Evolutionary conservation across 1,140 invertebrate genomes (phyloP).

Genomic region (Ceratina calcarata): DNA sequence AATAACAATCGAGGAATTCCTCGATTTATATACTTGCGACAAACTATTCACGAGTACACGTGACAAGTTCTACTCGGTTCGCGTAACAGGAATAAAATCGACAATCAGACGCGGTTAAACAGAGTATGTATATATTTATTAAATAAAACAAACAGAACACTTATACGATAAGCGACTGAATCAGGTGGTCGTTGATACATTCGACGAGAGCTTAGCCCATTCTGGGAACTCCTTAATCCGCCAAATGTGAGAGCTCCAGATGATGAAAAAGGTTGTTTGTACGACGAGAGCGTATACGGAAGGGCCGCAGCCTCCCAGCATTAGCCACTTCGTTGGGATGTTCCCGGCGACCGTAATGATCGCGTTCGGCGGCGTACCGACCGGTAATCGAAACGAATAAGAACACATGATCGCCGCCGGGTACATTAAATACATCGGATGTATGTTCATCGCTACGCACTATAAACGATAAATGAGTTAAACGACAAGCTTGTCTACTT

Average conservation of each 20-base stretch:
- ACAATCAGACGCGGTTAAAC: not conserved
- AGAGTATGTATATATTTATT: not conserved
- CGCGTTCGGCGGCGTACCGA: slow-evolving; percentile 93
- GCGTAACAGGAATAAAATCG: too few species aligned
- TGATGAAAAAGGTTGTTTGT: slow-evolving; percentile 72
- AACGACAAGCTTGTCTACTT: too few species aligned
- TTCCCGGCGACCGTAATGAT: slow-evolving; percentile 89
- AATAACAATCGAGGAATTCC: too few species aligned
- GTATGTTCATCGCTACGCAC: slow-evolving; percentile 84
- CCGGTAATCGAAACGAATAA: slow-evolving; percentile 88
- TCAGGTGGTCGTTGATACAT: not conserved
- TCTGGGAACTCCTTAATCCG: slow-evolving; percentile 79
- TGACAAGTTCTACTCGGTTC: too few species aligned
- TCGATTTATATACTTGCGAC: too few species aligned
- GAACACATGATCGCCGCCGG: slow-evolving; percentile 90
- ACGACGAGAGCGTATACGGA: slow-evolving; percentile 72
- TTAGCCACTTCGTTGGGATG: slow-evolving; percentile 86
- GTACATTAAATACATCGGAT: slow-evolving; percentile 94
- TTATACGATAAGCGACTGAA: not conserved
- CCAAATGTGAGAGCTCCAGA: slow-evolving; percentile 78
- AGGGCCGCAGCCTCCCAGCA: slow-evolving; percentile 76
- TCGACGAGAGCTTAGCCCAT: slow-evolving; percentile 66
- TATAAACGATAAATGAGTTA: slow-evolving; percentile 51
- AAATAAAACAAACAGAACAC: not conserved
- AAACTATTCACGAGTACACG: too few species aligned